phyloP scores from a whole-genome alignment of 1,140 invertebrate genomes.

The Campodea augens region DNA sequence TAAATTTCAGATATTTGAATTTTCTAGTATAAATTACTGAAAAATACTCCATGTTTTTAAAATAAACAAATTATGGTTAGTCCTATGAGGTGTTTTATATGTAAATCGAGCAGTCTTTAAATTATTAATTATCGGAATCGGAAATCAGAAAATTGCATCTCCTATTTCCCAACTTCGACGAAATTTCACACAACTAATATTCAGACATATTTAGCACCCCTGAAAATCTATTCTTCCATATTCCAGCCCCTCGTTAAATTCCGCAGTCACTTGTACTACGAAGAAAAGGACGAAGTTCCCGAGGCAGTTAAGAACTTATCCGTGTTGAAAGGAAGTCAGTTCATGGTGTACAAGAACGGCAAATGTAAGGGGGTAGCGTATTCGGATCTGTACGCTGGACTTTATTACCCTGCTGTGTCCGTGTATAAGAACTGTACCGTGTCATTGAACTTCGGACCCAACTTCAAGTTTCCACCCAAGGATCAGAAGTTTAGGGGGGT shows the following conservation, averaged over 20 bases:
- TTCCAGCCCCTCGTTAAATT: conserved; percentile 86
- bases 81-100: too few species aligned
- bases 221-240: conserved; percentile 17
- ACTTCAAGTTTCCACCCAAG: conserved; percentile 66
- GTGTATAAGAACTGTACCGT: conserved; percentile 79
- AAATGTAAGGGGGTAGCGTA: conserved; percentile 68
- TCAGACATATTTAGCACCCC: too few species aligned
- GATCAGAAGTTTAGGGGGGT: conserved; percentile 50
- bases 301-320: conserved; percentile 65
- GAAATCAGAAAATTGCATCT: too few species aligned
- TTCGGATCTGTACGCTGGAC: conserved; percentile 66
- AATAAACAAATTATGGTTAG: too few species aligned
- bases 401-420: conserved; percentile 85
- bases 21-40: too few species aligned
- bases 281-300: conserved; percentile 86
- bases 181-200: too few species aligned
- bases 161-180: too few species aligned
- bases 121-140: too few species aligned
- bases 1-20: too few species aligned
- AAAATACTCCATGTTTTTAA: too few species aligned
- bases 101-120: too few species aligned
- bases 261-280: conserved; percentile 94
- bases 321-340: conserved; percentile 53
- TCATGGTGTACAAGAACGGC: conserved; percentile 89
- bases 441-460: conserved; percentile 89